Conservation (phyloP, 1,140 invertebrate species). For the Brachionus sp. region DNA sequence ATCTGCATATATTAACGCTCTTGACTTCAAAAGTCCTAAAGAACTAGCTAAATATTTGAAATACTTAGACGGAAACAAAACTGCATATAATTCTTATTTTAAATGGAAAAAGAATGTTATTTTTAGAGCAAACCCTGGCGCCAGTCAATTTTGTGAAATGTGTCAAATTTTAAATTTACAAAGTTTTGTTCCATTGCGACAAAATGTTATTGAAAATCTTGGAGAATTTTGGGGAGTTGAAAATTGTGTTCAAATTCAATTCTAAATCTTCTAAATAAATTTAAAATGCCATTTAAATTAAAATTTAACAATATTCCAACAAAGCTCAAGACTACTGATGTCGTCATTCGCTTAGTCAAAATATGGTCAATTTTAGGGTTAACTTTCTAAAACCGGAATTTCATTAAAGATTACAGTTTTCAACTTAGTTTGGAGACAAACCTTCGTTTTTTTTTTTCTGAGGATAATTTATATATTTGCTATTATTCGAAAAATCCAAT, state of each 20-base stretch:
- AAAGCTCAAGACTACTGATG: too few species aligned
- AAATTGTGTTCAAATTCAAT: not conserved
- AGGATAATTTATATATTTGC: too few species aligned
- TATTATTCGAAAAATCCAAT: too few species aligned
- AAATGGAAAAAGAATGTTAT: not conserved
- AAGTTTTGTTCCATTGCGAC: not conserved
- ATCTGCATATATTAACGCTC: constrained; percentile 35
- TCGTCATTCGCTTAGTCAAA: too few species aligned
- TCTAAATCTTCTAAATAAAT: too few species aligned
- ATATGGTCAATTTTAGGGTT: too few species aligned
- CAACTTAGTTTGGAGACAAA: too few species aligned
- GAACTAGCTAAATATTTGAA: constrained; percentile 47
- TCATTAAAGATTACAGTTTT: too few species aligned
- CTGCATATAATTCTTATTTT: not conserved
- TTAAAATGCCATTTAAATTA: too few species aligned
- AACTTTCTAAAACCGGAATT: too few species aligned
- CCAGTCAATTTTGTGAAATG: not conserved
- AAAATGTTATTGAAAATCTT: not conserved
- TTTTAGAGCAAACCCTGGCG: not conserved
- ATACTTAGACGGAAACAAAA: constrained; percentile 42
- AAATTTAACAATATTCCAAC: too few species aligned
- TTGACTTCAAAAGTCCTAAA: constrained; percentile 44
- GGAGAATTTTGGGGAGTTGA: not conserved
- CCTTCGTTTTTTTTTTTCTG: too few species aligned
- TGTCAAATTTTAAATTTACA: not conserved